phyloP scores from a whole-genome alignment of 1,140 invertebrate genomes.

The Drosophila seguyi region DNA sequence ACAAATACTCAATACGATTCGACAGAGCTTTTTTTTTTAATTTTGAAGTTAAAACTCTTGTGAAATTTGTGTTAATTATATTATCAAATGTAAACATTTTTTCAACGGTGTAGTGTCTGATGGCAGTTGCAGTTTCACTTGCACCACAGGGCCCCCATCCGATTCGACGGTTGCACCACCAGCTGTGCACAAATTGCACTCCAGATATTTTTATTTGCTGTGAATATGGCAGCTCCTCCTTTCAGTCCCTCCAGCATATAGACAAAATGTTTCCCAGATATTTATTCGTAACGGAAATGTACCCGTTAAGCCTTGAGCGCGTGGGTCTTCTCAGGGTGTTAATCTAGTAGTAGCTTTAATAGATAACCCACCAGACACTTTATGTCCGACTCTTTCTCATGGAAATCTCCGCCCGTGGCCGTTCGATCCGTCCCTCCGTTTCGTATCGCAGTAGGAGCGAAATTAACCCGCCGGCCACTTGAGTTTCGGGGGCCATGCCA shows the following conservation, averaged over 20 bases:
- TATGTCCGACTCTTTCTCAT: conserved; percentile 58
- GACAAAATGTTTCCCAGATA: conserved; percentile 17
- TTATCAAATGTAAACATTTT: neutral
- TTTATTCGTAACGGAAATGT: conserved; percentile 47
- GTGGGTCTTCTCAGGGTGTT: conserved; percentile 52
- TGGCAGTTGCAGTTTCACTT: conserved; percentile 34
- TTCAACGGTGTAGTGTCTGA: conserved; percentile 17
- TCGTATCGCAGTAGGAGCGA: conserved; percentile 76
- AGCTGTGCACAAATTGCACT: conserved; percentile 81
- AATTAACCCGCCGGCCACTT: conserved; percentile 63
- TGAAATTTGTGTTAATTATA: neutral
- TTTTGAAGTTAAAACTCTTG: neutral
- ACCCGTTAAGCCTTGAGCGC: conserved; percentile 35
- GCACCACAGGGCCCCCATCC: conserved; percentile 67
- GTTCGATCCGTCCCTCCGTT: conserved; percentile 5
- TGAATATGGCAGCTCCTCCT: conserved; percentile 65
- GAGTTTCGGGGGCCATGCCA: conserved; percentile 41
- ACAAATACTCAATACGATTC: neutral
- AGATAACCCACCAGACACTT: conserved; percentile 80
- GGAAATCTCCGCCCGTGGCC: conserved; percentile 43
- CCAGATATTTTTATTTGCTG: conserved; percentile 84
- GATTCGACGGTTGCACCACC: conserved; percentile 76
- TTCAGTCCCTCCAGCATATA: conserved; percentile 10
- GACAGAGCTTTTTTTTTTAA: neutral
- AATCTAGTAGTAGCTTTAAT: conserved; percentile 83